These are phyloP conservation scores for Drosophila santomea DNA, from an alignment of 1,140 invertebrate species.

Conservation along the genomic window DNA sequence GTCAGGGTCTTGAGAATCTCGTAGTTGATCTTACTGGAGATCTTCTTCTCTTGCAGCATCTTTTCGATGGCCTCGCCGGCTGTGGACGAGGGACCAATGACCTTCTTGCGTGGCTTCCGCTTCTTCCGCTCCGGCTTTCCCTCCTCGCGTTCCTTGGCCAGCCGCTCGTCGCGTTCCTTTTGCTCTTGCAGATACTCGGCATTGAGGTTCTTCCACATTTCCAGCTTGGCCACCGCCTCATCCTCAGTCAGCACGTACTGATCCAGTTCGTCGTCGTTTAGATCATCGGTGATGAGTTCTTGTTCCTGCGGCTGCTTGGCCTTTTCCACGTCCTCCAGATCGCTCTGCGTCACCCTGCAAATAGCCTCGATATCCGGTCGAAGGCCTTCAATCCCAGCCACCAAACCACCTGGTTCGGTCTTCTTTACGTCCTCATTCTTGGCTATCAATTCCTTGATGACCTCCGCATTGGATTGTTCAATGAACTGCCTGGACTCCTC, in stretches of 20 bases:
- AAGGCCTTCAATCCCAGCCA: constrained; percentile 67
- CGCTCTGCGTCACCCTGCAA: constrained; percentile 69
- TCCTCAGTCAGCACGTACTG: constrained; percentile 93
- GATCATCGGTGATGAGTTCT: constrained; percentile 91
- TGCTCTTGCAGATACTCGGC: constrained; percentile 92
- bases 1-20: constrained; percentile 93
- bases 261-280: constrained; percentile 95
- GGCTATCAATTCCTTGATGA: constrained; percentile 85
- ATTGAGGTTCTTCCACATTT: constrained; percentile 94
- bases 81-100: constrained; percentile 89
- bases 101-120: constrained; percentile 87
- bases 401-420: constrained; percentile 12
- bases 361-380: constrained; percentile 82
- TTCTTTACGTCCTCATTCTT: constrained; percentile 53
- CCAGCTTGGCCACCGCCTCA: constrained; percentile 92
- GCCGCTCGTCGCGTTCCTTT: constrained; percentile 93
- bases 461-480: constrained; percentile 86
- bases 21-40: constrained; percentile 99
- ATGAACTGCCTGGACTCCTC: constrained; percentile 86
- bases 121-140: constrained; percentile 92
- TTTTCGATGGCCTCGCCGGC: constrained; percentile 97
- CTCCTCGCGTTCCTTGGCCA: constrained; percentile 90
- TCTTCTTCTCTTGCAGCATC: constrained; percentile 97
- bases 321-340: constrained; percentile 68
- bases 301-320: constrained; percentile 71